Conservation (phyloP, 1,140 invertebrate species). For the Aphaenogaster floridana region DNA sequence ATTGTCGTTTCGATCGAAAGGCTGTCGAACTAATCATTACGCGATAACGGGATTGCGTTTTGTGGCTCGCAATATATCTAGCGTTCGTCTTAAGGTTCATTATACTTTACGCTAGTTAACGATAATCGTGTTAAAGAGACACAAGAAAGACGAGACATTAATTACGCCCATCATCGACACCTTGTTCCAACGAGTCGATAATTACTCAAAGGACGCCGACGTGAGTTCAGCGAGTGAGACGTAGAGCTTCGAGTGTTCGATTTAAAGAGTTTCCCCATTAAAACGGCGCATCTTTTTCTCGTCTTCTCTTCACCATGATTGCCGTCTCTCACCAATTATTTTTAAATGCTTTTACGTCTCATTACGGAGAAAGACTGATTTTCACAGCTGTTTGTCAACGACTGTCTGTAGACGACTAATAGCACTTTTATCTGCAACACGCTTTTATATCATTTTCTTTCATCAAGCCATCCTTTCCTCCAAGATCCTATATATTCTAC, state of each 20-base stretch:
- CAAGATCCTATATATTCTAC: not conserved
- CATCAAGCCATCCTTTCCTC: not conserved
- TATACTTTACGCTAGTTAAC: constrained; percentile 50
- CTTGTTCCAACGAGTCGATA: constrained; percentile 47
- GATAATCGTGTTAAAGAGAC: constrained; percentile 36
- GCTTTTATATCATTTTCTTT: constrained; percentile 47
- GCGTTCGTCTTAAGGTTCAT: constrained; percentile 28
- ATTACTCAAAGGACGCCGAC: constrained; percentile 69
- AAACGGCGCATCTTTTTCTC: constrained; percentile 5
- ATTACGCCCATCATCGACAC: constrained; percentile 55
- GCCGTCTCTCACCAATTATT: constrained; percentile 43
- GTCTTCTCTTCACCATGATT: constrained; percentile 15
- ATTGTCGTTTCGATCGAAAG: constrained; percentile 51
- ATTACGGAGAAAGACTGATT: constrained; percentile 50
- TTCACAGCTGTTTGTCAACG: constrained; percentile 51
- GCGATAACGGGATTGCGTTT: constrained; percentile 11
- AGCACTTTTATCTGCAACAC: constrained; percentile 39
- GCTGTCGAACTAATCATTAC: constrained; percentile 4
- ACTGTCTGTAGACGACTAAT: constrained; percentile 31
- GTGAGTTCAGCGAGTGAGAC: constrained; percentile 35
- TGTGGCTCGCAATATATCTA: constrained; percentile 30
- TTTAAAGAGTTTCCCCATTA: constrained; percentile 64
- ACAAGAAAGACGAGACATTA: constrained; percentile 52
- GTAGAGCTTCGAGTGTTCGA: constrained; percentile 26
- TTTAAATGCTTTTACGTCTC: constrained; percentile 61